Percentiles rank a stretch among this genome's conserved stretches.
These are phyloP conservation scores for Apocheima hispidaria DNA, from an alignment of 2,888 invertebrate species.

Conservation along the genomic window DNA sequence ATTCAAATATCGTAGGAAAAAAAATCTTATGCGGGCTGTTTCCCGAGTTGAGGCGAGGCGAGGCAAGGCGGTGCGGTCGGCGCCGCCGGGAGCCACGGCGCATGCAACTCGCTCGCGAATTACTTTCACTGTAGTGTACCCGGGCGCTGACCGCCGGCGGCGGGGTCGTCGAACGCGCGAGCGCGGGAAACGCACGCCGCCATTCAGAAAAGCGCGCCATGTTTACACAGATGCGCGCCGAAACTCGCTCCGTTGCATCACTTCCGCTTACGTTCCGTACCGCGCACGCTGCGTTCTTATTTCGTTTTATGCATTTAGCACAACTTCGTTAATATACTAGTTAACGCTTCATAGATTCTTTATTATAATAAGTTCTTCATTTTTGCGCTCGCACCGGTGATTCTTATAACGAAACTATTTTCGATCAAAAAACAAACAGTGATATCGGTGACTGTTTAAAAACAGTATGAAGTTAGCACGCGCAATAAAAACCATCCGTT, in stretches of 20 bases:
- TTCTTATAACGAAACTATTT: conserved; percentile 4
- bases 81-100: conserved; percentile 74
- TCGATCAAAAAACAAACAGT: not conserved
- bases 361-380: not conserved
- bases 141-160: conserved; percentile 77
- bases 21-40: conserved; percentile 36
- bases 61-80: conserved; percentile 44
- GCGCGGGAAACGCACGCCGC: conserved; percentile 80
- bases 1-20: too few species aligned
- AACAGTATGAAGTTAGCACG: conserved; percentile 39
- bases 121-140: conserved; percentile 85
- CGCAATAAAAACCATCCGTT: conserved; percentile 45
- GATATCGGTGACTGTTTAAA: conserved; percentile 4
- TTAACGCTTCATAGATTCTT: not conserved
- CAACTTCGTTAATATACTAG: conserved; percentile 18
- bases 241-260: conserved; percentile 83
- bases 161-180: conserved; percentile 74
- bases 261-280: conserved; percentile 83
- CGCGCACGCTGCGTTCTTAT: conserved; percentile 70
- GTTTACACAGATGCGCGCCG: conserved; percentile 85
- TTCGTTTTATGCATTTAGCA: conserved; percentile 63
- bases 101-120: conserved; percentile 81
- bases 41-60: conserved; percentile 12
- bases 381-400: not conserved
- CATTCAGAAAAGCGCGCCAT: conserved; percentile 84